These are phyloP conservation scores for Betta splendens DNA, from an alignment of 2,797 vertebrate genomes.

Conservation along the genomic window DNA sequence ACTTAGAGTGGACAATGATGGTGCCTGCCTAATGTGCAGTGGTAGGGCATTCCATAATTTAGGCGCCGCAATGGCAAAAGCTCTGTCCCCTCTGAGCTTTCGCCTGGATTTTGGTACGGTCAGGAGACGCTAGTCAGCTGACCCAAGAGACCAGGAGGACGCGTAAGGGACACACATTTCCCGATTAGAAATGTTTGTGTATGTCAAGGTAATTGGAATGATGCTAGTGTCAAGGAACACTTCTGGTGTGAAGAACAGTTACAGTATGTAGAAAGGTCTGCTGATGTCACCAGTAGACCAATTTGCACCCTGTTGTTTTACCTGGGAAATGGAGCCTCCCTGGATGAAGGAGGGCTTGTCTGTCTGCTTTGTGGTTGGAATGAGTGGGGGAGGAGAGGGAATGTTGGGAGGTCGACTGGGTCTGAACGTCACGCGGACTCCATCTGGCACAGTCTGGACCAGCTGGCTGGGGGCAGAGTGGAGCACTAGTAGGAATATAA, in stretches of 20 bases:
- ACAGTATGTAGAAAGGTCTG: neutral
- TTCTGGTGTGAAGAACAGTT: neutral
- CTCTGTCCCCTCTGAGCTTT: too few species aligned
- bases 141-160: too few species aligned
- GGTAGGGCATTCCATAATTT: too few species aligned
- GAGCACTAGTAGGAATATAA: constrained; percentile 83
- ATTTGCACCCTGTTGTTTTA: constrained; percentile 61
- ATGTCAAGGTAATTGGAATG: too few species aligned
- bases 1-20: too few species aligned
- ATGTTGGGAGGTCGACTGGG: constrained; percentile 90
- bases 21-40: too few species aligned
- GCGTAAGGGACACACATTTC: too few species aligned
- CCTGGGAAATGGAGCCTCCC: constrained; percentile 98
- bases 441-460: constrained; percentile 89
- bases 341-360: constrained; percentile 98
- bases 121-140: too few species aligned
- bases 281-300: neutral
- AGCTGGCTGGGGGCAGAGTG: constrained; percentile 93
- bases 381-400: constrained; percentile 95
- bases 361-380: constrained; percentile 96
- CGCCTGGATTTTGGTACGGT: too few species aligned
- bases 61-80: too few species aligned
- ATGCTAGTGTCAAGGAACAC: too few species aligned
- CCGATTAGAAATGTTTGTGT: too few species aligned
- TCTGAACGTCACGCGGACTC: constrained; percentile 90